Evolutionary conservation across 2,797 vertebrate genomes (phyloP), one percentile per base, ranked within the genome.

Genomic region (Yasuhikotakia modesta): DNA sequence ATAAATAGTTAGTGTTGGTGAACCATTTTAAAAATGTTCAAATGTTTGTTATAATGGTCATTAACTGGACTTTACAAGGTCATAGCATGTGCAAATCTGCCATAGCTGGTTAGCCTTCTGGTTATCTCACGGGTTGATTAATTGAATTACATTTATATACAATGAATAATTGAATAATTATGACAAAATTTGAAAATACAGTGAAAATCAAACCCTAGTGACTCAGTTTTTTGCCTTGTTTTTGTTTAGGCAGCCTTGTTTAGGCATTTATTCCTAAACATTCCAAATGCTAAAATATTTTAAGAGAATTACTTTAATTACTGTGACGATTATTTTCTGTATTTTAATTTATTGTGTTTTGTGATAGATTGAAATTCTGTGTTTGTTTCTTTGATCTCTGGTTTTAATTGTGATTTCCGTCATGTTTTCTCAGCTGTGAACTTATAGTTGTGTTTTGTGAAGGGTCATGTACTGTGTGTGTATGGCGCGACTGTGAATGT

Each of bases 371-470:
- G 2, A 43, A 72, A 24, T 78, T 73, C 81, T 21, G 78, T 85
- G 58, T 67, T 61, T 69, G 39, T 43, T 43, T 43, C 39, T 57
- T 78, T 82, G 65, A 55, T 43, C 63, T 79, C 21, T 73, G 27
- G 52, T 66, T 82, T 76, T 66, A 81, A 83, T 85, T 82, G 90
- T 89, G 84, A 86, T 81, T 61, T 85, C 85, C 79, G 39, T 82
- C 86, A 83, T 82, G 81, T 89, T 90, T 87, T 84, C 73, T 87
- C 81, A 82, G 82, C 85, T 88, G 90, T 92, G 89, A 91, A 89
- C 85, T 86, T 86, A 79, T 87, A 79, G 10, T 43, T 79, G 50
- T 73, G 72, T 52, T 86, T 17, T 73, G 83, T 89, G 67, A 65
- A 22, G 35, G 78, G 82, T 70, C 82, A 19, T 76, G 87, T 89